Evolutionary conservation across 30 jellyfish, hydroid and myxozoan genomes (phyloP).

Genomic region (Hydractinia echinata): DNA sequence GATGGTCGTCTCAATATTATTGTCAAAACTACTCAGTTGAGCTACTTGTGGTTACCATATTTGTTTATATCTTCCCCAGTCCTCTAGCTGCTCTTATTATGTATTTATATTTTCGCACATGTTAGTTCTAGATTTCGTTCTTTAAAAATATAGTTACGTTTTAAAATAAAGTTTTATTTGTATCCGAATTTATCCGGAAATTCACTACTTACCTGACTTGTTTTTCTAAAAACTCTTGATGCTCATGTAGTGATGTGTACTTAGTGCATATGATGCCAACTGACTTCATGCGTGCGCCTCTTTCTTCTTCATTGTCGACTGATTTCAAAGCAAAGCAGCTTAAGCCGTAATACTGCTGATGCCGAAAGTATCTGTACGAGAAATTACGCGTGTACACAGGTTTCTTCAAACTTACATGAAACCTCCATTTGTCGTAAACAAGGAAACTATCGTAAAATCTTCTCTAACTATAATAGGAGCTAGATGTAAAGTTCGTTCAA

Average conservation of each 20-base stretch:
- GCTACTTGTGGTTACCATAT: too few relatives aligned
- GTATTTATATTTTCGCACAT: too few relatives aligned
- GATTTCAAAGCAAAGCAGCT: constrained; percentile 77
- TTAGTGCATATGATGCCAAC: constrained; percentile 82
- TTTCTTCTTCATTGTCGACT: constrained; percentile 75
- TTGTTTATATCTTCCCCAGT: too few relatives aligned
- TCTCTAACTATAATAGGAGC: too few relatives aligned
- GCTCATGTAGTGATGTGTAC: constrained; percentile 93
- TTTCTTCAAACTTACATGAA: constrained; percentile 70
- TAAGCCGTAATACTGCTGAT: constrained; percentile 72
- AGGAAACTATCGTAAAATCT: too few relatives aligned
- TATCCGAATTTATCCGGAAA: too few relatives aligned
- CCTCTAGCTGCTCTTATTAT: too few relatives aligned
- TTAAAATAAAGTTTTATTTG: too few relatives aligned
- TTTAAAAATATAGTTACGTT: neutral
- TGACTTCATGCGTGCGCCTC: constrained; percentile 98
- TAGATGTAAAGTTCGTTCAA: too few relatives aligned
- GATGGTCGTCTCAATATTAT: too few relatives aligned
- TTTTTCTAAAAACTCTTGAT: constrained; percentile 71
- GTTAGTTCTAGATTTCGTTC: neutral
- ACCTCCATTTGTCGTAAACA: constrained; percentile 58
- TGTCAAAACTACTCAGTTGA: too few relatives aligned
- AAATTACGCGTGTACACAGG: neutral
- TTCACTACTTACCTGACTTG: constrained; percentile 69
- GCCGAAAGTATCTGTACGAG: constrained; percentile 74